A percentile compares a stretch with the other conserved stretches of the same genome.
Evolutionary conservation across 1,140 invertebrate genomes (phyloP).

Genomic region (Penaeus japonicus): DNA sequence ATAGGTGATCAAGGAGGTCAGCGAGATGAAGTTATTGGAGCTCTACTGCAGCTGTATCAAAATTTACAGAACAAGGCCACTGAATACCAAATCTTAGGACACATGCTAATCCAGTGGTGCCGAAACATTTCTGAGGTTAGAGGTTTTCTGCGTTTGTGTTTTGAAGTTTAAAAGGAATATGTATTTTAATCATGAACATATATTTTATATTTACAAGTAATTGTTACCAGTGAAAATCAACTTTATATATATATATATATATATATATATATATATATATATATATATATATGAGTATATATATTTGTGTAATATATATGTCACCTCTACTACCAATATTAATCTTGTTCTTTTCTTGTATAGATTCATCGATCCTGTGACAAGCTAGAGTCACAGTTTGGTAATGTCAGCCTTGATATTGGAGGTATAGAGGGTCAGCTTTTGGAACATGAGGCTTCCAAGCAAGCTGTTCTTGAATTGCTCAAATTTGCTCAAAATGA

Average conservation of each 20-base stretch:
- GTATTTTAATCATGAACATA: background rate
- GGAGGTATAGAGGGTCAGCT: conserved; percentile 67
- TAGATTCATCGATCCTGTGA: conserved; percentile 69
- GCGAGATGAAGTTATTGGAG: conserved; percentile 70
- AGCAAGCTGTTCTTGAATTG: conserved; percentile 70
- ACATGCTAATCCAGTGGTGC: conserved; percentile 77
- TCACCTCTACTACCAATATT: no score
- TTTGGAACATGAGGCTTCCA: conserved; percentile 70
- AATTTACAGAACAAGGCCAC: conserved; percentile 74
- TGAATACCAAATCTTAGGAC: conserved; percentile 78
- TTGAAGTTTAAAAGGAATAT: background rate
- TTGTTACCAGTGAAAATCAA: no score
- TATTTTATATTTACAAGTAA: no score
- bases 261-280: no score
- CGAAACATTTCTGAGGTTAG: conserved; percentile 73
- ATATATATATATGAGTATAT: no score
- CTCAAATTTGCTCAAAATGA: conserved; percentile 72
- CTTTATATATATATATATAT: no score
- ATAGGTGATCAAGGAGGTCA: conserved; percentile 65
- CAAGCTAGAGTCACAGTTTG: conserved; percentile 65
- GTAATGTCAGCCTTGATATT: conserved; percentile 65
- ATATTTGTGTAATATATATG: no score
- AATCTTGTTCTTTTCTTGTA: background rate
- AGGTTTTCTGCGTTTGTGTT: background rate
- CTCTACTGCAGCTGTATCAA: conserved; percentile 73